Evolutionary conservation across 2,113 vertebrate species (phyloP).

Genomic region (Odocoileus virginianus): DNA sequence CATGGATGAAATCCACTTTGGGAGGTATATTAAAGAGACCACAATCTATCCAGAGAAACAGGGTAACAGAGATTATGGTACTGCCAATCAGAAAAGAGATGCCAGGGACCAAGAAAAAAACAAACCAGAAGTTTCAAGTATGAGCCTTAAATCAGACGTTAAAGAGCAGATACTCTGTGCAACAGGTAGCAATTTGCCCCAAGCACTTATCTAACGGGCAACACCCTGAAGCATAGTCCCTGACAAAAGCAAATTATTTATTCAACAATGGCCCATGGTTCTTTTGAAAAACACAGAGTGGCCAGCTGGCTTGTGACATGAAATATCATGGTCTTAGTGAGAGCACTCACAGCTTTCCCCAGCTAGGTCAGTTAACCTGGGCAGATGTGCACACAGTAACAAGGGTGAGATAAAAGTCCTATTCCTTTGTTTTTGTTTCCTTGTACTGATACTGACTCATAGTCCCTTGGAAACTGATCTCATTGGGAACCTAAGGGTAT

Average conservation of each 20-base stretch:
- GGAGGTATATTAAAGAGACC: background rate
- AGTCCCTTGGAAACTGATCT: background rate
- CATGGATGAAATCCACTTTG: background rate
- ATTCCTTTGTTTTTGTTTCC: background rate
- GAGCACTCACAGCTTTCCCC: background rate
- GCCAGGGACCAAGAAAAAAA: background rate
- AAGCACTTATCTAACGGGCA: background rate
- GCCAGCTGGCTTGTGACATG: background rate
- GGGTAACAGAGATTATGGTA: background rate
- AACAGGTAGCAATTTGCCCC: background rate
- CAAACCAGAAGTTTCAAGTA: background rate
- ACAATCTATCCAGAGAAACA: background rate
- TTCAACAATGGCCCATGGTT: background rate
- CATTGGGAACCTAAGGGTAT: background rate
- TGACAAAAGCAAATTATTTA: background rate
- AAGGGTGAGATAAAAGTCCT: background rate
- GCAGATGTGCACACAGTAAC: background rate
- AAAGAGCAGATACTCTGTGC: background rate
- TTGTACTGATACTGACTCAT: background rate
- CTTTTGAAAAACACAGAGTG: background rate
- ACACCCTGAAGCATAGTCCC: background rate
- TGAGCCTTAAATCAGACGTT: background rate
- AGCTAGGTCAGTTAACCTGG: background rate
- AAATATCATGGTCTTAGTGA: background rate
- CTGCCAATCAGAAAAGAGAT: background rate